These are phyloP conservation scores for Lagria hirta DNA, from an alignment of 2,888 invertebrate species.

Conservation along the genomic window DNA sequence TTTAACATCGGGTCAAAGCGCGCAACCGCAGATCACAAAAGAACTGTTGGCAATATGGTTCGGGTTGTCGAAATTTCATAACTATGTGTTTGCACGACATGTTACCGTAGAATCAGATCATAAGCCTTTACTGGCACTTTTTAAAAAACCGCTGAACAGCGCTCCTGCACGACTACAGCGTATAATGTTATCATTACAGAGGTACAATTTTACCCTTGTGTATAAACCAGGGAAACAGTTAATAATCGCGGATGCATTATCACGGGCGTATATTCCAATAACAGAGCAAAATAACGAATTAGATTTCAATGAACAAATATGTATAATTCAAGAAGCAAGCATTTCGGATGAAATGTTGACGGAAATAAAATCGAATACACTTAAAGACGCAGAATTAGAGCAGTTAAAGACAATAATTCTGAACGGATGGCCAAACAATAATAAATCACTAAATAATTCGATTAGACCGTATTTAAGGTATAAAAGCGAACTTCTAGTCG, in stretches of 20 bases:
- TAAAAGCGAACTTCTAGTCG: no score
- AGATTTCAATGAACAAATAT: no score
- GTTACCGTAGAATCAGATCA: conserved; percentile 31
- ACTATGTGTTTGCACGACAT: conserved; percentile 25
- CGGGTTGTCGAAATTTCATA: conserved; percentile 12
- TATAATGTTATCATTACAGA: conserved; percentile 20
- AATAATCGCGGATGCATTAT: conserved; percentile 25
- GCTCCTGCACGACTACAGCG: conserved; percentile 22
- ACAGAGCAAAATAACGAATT: no score
- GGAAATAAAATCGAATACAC: no score
- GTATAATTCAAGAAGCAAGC: no score
- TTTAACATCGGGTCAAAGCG: conserved; percentile 15
- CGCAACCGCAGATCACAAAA: conserved; percentile 25
- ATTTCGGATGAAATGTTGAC: no score
- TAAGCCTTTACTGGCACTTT: conserved; percentile 20
- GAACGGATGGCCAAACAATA: no score
- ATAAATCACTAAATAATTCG: no score
- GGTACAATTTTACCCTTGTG: conserved; percentile 20
- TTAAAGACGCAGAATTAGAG: no score
- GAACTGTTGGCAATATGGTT: conserved; percentile 23
- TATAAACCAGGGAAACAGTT: conserved; percentile 27
- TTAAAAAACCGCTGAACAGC: conserved; percentile 21
- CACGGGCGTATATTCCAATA: no score
- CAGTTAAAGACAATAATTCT: no score
- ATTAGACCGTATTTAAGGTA: no score